Evolutionary conservation across 2,888 invertebrate genomes (phyloP).

Genomic region (Temnothorax ravouxi): DNA sequence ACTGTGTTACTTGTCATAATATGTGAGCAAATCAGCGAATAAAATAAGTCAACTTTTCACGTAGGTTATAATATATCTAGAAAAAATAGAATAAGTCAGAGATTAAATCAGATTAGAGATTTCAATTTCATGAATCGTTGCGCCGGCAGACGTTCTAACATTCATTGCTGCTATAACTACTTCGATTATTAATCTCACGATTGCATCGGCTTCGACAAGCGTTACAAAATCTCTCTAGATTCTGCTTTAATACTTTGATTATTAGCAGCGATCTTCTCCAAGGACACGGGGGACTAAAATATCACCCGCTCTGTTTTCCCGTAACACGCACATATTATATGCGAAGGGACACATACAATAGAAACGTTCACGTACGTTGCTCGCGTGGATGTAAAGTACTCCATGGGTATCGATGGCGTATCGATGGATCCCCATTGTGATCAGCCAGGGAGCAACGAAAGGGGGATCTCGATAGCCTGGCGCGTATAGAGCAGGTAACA

Average conservation of each 20-base stretch:
- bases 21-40: not conserved
- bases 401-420: constrained; percentile 73
- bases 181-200: not conserved
- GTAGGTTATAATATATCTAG: too few species aligned
- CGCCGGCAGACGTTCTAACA: not conserved
- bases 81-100: not conserved
- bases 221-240: not conserved
- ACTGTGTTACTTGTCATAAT: not conserved
- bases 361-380: constrained; percentile 37
- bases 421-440: constrained; percentile 73
- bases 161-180: not conserved
- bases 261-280: not conserved
- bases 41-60: not conserved
- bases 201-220: not conserved
- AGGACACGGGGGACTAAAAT: not conserved
- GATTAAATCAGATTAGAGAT: constrained; percentile 20
- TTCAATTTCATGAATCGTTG: not conserved
- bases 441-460: constrained; percentile 60
- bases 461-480: constrained; percentile 42
- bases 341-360: constrained; percentile 62
- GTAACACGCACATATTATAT: constrained; percentile 51
- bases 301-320: constrained; percentile 56
- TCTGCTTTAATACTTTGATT: not conserved
- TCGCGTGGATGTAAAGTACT: constrained; percentile 54
- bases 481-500: constrained; percentile 76